phyloP scores from a whole-genome alignment of 2,888 invertebrate species.

The Rhorus exstirpatorius region DNA sequence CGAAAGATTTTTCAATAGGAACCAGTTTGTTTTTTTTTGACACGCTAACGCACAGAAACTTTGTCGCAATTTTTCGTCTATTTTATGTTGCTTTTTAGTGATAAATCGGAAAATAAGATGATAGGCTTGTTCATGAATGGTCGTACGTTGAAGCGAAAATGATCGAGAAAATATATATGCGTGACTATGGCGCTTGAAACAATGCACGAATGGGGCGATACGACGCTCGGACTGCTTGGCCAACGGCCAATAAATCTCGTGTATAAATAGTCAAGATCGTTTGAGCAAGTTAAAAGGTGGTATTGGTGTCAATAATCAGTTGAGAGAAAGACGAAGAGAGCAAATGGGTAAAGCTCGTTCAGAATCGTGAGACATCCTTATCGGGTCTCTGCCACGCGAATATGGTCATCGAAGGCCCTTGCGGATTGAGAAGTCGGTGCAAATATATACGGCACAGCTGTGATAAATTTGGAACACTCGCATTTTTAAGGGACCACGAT shows the following conservation, averaged over 20 bases:
- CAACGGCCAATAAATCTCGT: slow-evolving; percentile 71
- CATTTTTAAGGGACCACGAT: too few species aligned
- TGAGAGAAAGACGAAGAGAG: slow-evolving; percentile 49
- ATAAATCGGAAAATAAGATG: not conserved
- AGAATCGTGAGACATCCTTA: slow-evolving; percentile 11
- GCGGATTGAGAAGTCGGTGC: too few species aligned
- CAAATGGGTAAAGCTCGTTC: not conserved
- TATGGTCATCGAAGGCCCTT: too few species aligned
- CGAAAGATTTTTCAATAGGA: slow-evolving; percentile 22
- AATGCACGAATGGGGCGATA: slow-evolving; percentile 36
- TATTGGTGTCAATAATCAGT: slow-evolving; percentile 78
- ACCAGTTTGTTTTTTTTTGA: not conserved
- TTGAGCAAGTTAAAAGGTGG: slow-evolving; percentile 79
- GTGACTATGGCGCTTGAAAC: slow-evolving; percentile 27
- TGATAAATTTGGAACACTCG: too few species aligned
- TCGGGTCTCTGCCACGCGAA: not conserved
- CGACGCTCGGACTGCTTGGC: slow-evolving; percentile 70
- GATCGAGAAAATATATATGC: not conserved
- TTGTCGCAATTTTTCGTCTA: not conserved
- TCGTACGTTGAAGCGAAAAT: not conserved
- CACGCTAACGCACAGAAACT: not conserved
- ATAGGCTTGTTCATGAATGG: not conserved
- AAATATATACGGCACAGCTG: too few species aligned
- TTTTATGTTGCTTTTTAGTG: not conserved
- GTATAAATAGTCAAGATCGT: slow-evolving; percentile 75